A percentile compares a stretch with the other conserved stretches of the same genome.
phyloP scores from a whole-genome alignment of 2,113 vertebrate species.

The Probosciger aterrimus region DNA sequence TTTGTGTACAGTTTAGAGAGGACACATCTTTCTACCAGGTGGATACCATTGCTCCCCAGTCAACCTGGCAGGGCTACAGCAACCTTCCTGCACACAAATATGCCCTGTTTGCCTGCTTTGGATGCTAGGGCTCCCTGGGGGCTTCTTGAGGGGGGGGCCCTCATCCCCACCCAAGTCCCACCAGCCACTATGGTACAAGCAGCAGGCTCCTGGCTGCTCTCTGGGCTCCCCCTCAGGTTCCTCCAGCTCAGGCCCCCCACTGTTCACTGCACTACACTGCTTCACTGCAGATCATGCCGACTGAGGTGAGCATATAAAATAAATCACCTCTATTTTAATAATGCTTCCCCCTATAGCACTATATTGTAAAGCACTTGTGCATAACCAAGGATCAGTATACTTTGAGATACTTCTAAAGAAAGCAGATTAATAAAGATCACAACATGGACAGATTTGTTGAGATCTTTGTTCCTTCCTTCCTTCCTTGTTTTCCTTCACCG shows the following conservation, averaged over 20 bases:
- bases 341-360: not conserved
- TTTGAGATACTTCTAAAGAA: not conserved
- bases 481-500: not conserved
- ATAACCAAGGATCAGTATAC: not conserved
- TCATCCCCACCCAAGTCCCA: not conserved
- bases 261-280: accelerated
- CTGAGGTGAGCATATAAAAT: not conserved
- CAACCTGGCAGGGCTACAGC: not conserved
- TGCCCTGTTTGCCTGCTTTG: not conserved
- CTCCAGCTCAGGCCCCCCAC: accelerated
- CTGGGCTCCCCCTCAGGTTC: not conserved
- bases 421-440: not conserved
- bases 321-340: not conserved
- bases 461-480: not conserved
- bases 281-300: accelerated
- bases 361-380: not conserved
- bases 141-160: not conserved
- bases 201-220: not conserved
- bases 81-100: not conserved
- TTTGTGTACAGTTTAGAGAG: not conserved
- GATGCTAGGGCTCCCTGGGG: accelerated
- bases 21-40: not conserved
- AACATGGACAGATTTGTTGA: not conserved
- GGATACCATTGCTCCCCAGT: not conserved
- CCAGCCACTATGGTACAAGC: accelerated